phyloP scores from a whole-genome alignment of 2,888 invertebrate genomes.

The Leptinotarsa haldemani region DNA sequence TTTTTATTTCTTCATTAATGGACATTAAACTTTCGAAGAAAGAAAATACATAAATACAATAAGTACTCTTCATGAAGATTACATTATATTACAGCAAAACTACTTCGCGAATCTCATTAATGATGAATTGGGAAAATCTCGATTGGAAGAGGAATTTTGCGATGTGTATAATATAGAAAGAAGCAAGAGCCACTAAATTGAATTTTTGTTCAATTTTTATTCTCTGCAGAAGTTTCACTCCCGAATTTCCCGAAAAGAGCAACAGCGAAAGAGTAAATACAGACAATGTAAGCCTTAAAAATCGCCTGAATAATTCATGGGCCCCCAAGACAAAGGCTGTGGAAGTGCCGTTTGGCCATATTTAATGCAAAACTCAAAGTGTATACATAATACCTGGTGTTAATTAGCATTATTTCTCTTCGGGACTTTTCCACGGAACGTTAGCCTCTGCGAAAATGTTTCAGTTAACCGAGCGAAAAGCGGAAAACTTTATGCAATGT shows the following conservation, averaged over 20 bases:
- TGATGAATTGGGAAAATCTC: too few relatives aligned
- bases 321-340: not conserved
- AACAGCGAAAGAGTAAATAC: not conserved
- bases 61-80: too few relatives aligned
- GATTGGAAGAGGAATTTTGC: too few relatives aligned
- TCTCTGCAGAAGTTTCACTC: not conserved
- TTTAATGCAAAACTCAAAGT: slow-evolving; percentile 24
- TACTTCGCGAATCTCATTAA: too few relatives aligned
- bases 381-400: slow-evolving; percentile 24
- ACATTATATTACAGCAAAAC: too few relatives aligned
- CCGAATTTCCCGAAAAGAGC: not conserved
- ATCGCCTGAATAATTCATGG: slow-evolving; percentile 16
- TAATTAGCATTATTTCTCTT: slow-evolving; percentile 33
- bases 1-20: too few relatives aligned
- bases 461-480: slow-evolving; percentile 22
- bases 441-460: slow-evolving; percentile 30
- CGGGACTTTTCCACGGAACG: slow-evolving; percentile 20
- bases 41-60: too few relatives aligned
- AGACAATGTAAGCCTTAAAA: slow-evolving; percentile 5
- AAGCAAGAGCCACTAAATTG: too few relatives aligned
- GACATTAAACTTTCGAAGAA: too few relatives aligned
- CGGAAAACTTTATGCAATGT: slow-evolving; percentile 33
- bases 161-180: too few relatives aligned
- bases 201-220: not conserved
- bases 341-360: not conserved